phyloP scores from a whole-genome alignment of 2,113 vertebrate genomes.

The Nematolebias whitei region DNA sequence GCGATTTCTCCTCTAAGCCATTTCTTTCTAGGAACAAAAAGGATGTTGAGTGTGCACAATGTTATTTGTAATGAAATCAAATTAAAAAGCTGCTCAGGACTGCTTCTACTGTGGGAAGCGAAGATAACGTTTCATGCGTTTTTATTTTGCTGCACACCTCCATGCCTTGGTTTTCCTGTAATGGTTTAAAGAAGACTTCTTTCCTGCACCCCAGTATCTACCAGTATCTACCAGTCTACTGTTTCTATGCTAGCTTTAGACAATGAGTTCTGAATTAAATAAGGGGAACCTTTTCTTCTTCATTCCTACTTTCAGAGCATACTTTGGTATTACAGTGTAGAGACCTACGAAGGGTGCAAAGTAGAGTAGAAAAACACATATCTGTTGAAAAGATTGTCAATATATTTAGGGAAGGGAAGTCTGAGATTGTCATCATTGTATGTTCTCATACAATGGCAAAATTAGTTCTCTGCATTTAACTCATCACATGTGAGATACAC shows the following conservation, averaged over 20 bases:
- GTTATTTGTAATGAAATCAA: constrained; percentile 56
- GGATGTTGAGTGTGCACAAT: constrained; percentile 30
- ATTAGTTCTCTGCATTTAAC: too few species aligned
- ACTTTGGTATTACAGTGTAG: constrained; percentile 34
- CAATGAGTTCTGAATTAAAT: constrained; percentile 30
- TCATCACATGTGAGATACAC: too few species aligned
- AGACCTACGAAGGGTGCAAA: constrained; percentile 8
- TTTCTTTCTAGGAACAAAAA: constrained; percentile 55
- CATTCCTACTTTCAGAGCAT: constrained; percentile 11
- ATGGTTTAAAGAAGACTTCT: constrained; percentile 35
- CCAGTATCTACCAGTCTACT: constrained; percentile 17
- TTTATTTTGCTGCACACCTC: constrained; percentile 11
- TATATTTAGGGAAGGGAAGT: too few species aligned
- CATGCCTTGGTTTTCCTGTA: constrained; percentile 4
- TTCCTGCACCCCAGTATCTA: constrained; percentile 10
- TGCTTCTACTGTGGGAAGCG: constrained; percentile 20
- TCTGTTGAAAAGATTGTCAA: background rate
- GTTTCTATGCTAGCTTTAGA: constrained; percentile 33
- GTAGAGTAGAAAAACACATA: background rate
- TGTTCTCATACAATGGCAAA: too few species aligned
- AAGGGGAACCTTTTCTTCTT: background rate
- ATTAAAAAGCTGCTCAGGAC: constrained; percentile 60
- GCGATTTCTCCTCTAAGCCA: constrained; percentile 38
- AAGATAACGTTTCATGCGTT: constrained; percentile 12
- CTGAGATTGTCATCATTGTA: too few species aligned